Evolutionary conservation across 2,888 invertebrate genomes (phyloP), one percentile per base, ranked within the genome.

Genomic region (Busseola fusca): DNA sequence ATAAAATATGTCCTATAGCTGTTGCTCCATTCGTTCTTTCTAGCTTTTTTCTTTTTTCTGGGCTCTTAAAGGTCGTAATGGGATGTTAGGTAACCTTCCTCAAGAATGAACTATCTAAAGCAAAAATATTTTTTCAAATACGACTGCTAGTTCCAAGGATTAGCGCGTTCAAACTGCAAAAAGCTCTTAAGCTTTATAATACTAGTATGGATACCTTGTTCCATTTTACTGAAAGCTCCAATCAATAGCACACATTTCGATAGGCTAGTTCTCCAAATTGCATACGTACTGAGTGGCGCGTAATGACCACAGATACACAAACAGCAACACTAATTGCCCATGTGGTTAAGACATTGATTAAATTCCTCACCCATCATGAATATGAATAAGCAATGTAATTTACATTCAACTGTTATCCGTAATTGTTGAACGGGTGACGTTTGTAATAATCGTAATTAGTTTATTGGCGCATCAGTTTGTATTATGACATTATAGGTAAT

Each of bases 381-480:
- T 90, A 89, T 92, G 90, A 88, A 93, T 91, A 90, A 88, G 87
- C 83, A 76, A 76, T 85, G 77, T 88, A 88, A 90, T 91, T 89
- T 85, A 84, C 85, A 86, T 89, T 86, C 72, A 76, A 78, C 69
- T 86, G 89, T 88, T 88, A 68, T 77, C 56, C 64, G 64, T 88
- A 87, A 88, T 88, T 88, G 86, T 80, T 84, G 73, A 74, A 63
- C 75, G 75, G 74, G 79, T 82, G 81, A 81, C 83, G 71, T 75
- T 75, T 50, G 71, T 74, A 69, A 81, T 86, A 76, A 76, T 74
- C 52, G 71, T 74, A 70, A 82, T 86, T 76, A 76, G 80, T 81
- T 84, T 84, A 83, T 75, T 63, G 63, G 50, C 45, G 25, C 50
- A 69, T 67, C 50, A 56, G 40, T 65, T 80, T 52, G 42, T 50